These are phyloP conservation scores for Sphyrna mokarran DNA, from an alignment of 2,113 vertebrate genomes.

Conservation along the genomic window DNA sequence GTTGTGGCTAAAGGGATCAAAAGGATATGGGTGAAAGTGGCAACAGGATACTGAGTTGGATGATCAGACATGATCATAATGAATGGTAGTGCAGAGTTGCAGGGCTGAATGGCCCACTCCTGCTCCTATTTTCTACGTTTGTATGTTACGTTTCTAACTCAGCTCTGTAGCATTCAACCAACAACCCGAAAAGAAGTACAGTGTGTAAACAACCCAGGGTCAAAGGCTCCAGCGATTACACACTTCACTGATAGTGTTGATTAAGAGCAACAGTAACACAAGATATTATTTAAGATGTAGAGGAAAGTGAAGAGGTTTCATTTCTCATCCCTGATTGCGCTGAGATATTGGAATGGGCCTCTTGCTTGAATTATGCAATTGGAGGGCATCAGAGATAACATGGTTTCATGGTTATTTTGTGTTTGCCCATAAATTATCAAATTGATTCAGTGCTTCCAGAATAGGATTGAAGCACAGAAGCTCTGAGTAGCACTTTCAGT, in stretches of 20 bases:
- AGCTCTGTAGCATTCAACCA: background rate
- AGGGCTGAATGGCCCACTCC: too few species aligned
- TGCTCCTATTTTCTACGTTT: too few species aligned
- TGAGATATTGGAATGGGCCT: background rate
- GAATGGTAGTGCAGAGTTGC: too few species aligned
- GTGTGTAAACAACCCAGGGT: background rate
- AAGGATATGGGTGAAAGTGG: too few species aligned
- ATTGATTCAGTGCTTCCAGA: background rate
- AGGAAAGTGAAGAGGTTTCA: background rate
- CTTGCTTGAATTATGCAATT: background rate
- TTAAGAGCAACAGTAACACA: background rate
- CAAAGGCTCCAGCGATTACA: background rate
- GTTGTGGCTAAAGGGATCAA: too few species aligned
- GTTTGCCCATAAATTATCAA: background rate
- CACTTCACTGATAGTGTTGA: background rate
- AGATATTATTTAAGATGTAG: background rate
- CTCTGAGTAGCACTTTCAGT: background rate
- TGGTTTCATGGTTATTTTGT: background rate
- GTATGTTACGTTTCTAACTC: background rate
- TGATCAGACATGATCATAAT: too few species aligned
- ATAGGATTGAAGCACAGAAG: background rate
- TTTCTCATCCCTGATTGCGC: background rate
- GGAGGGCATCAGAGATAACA: background rate
- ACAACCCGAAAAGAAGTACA: background rate
- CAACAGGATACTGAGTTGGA: too few species aligned